phyloP scores from a whole-genome alignment of 1,140 invertebrate genomes.

The Eupristina koningsbergeri region DNA sequence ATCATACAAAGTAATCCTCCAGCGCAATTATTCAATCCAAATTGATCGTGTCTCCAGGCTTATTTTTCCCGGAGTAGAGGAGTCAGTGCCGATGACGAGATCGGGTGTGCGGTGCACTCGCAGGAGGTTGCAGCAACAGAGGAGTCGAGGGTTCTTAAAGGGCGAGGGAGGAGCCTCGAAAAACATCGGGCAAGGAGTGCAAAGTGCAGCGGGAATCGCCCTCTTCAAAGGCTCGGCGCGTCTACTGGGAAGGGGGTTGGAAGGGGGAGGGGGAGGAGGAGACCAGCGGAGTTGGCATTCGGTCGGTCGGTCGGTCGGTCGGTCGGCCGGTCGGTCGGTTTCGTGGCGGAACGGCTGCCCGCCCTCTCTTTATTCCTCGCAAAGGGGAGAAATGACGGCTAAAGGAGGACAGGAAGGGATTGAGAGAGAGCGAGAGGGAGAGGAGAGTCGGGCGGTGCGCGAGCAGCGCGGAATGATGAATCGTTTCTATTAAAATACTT shows the following conservation, averaged over 20 bases:
- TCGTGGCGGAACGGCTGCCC: constrained; percentile 1
- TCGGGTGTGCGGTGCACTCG: no score
- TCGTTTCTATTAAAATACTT: constrained; percentile 75
- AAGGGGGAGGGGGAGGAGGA: neutral
- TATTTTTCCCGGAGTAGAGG: no score
- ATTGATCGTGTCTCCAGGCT: neutral
- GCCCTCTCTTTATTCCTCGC: neutral
- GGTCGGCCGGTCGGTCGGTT: neutral
- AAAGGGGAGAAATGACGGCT: constrained; percentile 21
- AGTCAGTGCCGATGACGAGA: no score
- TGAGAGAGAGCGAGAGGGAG: constrained; percentile 9
- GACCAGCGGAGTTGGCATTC: neutral
- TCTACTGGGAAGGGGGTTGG: no score
- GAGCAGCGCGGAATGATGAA: constrained; percentile 69
- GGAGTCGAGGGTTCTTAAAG: no score
- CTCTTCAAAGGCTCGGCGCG: neutral
- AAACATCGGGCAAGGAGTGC: constrained; percentile 10
- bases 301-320: neutral
- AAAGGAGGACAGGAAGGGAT: constrained; percentile 22
- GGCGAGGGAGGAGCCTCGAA: constrained; percentile 33
- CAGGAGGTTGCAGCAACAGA: no score
- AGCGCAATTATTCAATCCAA: neutral
- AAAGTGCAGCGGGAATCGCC: constrained; percentile 39
- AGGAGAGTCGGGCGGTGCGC: constrained; percentile 47
- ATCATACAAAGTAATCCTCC: no score